phyloP scores from a whole-genome alignment of 1,140 invertebrate species.

The Drosophila pandora region DNA sequence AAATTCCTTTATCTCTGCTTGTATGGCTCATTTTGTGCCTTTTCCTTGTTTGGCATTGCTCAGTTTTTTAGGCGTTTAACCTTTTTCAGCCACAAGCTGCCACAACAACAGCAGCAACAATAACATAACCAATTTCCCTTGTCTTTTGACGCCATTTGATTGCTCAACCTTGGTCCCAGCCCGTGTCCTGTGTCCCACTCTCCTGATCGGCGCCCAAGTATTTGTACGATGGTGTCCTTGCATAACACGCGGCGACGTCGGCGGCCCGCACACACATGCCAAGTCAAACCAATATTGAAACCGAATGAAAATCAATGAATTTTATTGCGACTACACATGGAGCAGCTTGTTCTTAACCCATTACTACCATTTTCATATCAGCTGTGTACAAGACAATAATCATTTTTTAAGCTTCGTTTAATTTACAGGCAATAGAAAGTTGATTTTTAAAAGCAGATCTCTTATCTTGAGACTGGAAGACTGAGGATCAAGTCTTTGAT shows the following conservation, averaged over 20 bases:
- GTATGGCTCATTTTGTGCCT: conserved; percentile 65
- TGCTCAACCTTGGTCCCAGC: conserved; percentile 62
- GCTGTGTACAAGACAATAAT: background rate
- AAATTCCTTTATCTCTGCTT: conserved; percentile 52
- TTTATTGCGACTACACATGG: conserved; percentile 63
- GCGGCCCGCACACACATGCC: conserved; percentile 42
- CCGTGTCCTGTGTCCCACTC: conserved; percentile 14
- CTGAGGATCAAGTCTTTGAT: no score
- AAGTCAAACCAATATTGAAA: conserved; percentile 52
- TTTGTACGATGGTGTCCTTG: conserved; percentile 19
- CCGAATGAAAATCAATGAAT: conserved; percentile 74
- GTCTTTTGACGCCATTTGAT: conserved; percentile 76
- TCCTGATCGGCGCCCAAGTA: background rate
- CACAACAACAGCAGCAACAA: conserved; percentile 33
- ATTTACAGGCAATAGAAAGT: no score
- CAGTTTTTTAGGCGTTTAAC: conserved; percentile 76
- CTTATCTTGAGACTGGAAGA: no score
- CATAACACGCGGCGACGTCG: conserved; percentile 42
- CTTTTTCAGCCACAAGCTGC: conserved; percentile 53
- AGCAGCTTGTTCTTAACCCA: conserved; percentile 6
- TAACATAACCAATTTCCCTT: conserved; percentile 63
- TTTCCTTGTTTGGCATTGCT: conserved; percentile 74
- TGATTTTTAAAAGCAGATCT: no score
- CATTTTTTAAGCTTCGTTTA: no score
- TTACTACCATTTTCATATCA: background rate